Evolutionary conservation across 2,888 invertebrate species (phyloP).

Genomic region (Drosophila conformis): DNA sequence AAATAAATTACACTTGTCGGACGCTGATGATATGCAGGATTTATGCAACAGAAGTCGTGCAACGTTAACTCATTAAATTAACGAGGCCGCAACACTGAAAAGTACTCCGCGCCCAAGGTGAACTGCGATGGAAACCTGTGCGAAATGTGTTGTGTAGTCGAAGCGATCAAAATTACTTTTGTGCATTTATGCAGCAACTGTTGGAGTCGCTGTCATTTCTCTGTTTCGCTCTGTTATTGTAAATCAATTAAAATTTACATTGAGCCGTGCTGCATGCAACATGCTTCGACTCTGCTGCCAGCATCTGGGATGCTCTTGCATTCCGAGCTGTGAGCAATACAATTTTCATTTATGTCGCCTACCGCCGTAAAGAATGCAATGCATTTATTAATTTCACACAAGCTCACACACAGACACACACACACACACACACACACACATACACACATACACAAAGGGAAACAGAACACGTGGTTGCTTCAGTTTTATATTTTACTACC

Average conservation of each 20-base stretch:
- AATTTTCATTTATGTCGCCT: conserved; percentile 61
- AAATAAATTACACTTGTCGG: conserved; percentile 81
- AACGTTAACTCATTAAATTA: conserved; percentile 58
- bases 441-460: not conserved
- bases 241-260: conserved; percentile 75
- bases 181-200: conserved; percentile 16
- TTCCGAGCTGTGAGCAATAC: conserved; percentile 43
- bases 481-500: conserved; percentile 27
- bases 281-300: conserved; percentile 4
- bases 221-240: conserved; percentile 49
- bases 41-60: conserved; percentile 63
- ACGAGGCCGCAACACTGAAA: conserved; percentile 51
- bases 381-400: conserved; percentile 59
- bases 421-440: not conserved
- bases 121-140: conserved; percentile 21
- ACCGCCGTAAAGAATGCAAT: conserved; percentile 57
- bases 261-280: conserved; percentile 29
- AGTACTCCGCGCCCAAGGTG: conserved; percentile 32
- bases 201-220: conserved; percentile 14
- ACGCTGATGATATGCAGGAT: conserved; percentile 56
- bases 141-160: conserved; percentile 3
- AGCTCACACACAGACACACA: conserved; percentile 15
- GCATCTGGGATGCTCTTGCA: conserved; percentile 14
- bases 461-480: conserved; percentile 8
- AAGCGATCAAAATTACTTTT: conserved; percentile 46